Percentiles rank a stretch among this genome's conserved stretches.
Conservation (phyloP, 92 coral and sea anemone species). For the Zoanthus solanderi region DNA sequence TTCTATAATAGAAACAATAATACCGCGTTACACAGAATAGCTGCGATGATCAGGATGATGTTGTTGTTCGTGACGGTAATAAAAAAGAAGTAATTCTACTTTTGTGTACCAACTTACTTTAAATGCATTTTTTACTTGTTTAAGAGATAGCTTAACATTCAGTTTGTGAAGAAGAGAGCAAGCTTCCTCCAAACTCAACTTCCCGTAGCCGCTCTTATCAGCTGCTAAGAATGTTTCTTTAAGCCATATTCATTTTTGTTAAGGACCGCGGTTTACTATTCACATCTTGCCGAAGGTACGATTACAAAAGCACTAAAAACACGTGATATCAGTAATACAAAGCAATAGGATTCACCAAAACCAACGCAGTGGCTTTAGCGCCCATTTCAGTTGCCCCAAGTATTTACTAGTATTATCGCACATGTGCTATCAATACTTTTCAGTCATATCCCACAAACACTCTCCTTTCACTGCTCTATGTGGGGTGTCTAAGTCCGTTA, state of each 20-base stretch:
- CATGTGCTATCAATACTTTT: too few relatives aligned
- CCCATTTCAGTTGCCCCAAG: too few relatives aligned
- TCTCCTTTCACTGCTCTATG: too few relatives aligned
- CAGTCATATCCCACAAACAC: too few relatives aligned
- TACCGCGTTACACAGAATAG: too few relatives aligned
- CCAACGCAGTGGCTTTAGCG: too few relatives aligned
- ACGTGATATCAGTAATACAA: too few relatives aligned
- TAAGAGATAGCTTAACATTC: conserved; percentile 79
- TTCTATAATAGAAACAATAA: too few relatives aligned
- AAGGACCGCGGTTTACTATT: background rate
- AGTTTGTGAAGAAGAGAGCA: conserved; percentile 76
- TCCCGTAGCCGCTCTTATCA: conserved; percentile 89
- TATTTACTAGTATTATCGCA: too few relatives aligned
- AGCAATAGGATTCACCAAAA: too few relatives aligned
- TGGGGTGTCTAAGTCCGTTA: too few relatives aligned
- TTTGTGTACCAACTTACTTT: conserved; percentile 43
- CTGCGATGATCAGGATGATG: background rate
- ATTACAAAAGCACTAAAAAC: too few relatives aligned
- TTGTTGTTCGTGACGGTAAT: background rate
- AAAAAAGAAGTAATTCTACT: background rate
- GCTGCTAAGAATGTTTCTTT: conserved; percentile 72
- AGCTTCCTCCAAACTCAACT: conserved; percentile 83
- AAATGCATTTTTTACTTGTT: conserved; percentile 70
- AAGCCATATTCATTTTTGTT: conserved; percentile 65
- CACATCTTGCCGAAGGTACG: background rate